These are phyloP conservation scores for Calvadosia cruxmelitensis DNA, from an alignment of 30 jellyfish, hydroid and myxozoan species.

Conservation along the genomic window DNA sequence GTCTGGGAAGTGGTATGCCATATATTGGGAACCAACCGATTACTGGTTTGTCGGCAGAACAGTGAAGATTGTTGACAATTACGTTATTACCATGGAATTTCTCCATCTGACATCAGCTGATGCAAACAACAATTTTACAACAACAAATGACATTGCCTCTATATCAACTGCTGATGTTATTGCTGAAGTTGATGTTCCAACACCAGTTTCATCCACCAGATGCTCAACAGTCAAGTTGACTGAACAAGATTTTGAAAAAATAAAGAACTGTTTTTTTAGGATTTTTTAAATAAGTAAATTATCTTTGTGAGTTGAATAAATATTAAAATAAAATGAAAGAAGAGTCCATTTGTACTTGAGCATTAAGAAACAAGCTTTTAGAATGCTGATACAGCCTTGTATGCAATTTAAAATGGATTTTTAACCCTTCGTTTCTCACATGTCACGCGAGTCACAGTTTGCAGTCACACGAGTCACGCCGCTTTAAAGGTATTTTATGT, in stretches of 20 bases:
- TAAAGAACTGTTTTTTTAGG: conserved; percentile 8
- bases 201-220: conserved; percentile 31
- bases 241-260: conserved; percentile 23
- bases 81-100: not conserved
- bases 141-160: conserved; percentile 11
- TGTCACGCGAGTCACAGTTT: too few relatives aligned
- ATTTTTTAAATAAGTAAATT: too few relatives aligned
- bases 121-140: conserved; percentile 22
- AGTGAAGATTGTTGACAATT: conserved; percentile 1
- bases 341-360: too few relatives aligned
- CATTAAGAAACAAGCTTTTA: too few relatives aligned
- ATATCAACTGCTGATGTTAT: conserved; percentile 23
- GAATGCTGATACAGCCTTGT: too few relatives aligned
- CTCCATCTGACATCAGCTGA: conserved; percentile 5
- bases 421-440: too few relatives aligned
- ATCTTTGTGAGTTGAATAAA: too few relatives aligned
- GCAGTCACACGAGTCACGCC: too few relatives aligned
- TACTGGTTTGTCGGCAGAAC: conserved; percentile 17
- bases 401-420: too few relatives aligned
- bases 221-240: conserved; percentile 49
- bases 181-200: conserved; percentile 7
- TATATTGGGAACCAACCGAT: conserved; percentile 2
- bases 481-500: too few relatives aligned
- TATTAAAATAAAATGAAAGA: too few relatives aligned
- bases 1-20: conserved; percentile 19